Conservation (phyloP, 2,888 invertebrate genomes). For the Arctia plantaginis region DNA sequence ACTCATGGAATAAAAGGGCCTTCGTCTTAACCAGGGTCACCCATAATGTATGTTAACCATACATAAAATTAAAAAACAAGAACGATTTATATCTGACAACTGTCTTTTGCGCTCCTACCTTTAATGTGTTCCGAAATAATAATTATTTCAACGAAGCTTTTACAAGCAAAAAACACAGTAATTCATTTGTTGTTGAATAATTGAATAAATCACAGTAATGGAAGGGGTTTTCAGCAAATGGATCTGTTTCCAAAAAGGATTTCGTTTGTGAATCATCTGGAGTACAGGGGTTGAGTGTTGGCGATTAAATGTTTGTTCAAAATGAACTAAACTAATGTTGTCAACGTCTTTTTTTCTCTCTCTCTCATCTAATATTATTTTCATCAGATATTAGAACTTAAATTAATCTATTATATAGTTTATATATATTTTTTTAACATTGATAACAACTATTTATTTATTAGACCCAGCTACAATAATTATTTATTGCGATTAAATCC, state of each 20-base stretch:
- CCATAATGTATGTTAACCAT: too few relatives aligned
- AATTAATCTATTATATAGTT: too few relatives aligned
- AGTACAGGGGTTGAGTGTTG: constrained; percentile 14
- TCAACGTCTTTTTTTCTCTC: neutral
- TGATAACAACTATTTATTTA: too few relatives aligned
- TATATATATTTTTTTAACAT: too few relatives aligned
- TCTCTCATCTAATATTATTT: neutral
- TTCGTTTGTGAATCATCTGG: constrained; percentile 50
- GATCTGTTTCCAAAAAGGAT: constrained; percentile 68
- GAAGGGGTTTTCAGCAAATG: constrained; percentile 75
- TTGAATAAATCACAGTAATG: constrained; percentile 82
- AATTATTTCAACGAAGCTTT: constrained; percentile 43
- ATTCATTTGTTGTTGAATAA: constrained; percentile 80
- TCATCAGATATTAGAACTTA: neutral
- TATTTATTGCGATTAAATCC: too few relatives aligned
- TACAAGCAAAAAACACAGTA: constrained; percentile 58
- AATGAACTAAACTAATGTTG: too few relatives aligned
- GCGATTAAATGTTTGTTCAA: constrained; percentile 14
- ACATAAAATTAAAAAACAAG: neutral
- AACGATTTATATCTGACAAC: neutral
- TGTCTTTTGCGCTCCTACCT: neutral
- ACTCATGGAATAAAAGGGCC: neutral
- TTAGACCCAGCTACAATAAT: too few relatives aligned
- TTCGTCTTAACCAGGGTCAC: neutral
- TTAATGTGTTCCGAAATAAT: constrained; percentile 25